These are phyloP conservation scores for Etia nguti DNA, from an alignment of 2,113 vertebrate genomes.

Conservation along the genomic window DNA sequence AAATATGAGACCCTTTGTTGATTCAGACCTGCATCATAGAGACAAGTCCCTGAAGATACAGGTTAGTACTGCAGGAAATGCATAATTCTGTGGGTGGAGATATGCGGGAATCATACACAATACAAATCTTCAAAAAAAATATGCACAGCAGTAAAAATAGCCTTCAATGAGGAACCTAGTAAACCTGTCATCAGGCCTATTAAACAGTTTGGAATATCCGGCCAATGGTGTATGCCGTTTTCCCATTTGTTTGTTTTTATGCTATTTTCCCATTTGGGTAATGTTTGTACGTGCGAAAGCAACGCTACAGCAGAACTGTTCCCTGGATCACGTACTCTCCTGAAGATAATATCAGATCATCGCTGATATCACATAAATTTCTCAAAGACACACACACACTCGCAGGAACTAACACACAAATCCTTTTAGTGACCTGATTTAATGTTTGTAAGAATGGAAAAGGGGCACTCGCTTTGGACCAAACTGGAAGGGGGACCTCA, in stretches of 20 bases:
- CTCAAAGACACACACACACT: background rate
- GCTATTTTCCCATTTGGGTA: background rate
- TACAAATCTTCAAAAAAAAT: slow-evolving; percentile 17
- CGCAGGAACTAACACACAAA: background rate
- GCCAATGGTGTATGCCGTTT: slow-evolving; percentile 8
- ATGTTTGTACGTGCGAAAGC: slow-evolving; percentile 11
- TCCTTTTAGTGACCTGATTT: slow-evolving; percentile 36
- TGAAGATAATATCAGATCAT: background rate
- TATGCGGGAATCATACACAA: slow-evolving; percentile 63
- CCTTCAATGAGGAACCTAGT: slow-evolving; percentile 58
- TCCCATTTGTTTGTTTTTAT: slow-evolving; percentile 14
- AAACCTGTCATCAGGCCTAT: slow-evolving; percentile 67
- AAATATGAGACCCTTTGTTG: slow-evolving; percentile 3
- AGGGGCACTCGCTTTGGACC: background rate
- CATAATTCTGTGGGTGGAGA: slow-evolving; percentile 36
- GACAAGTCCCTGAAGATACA: slow-evolving; percentile 23
- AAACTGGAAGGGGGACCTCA: background rate
- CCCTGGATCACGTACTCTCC: slow-evolving; percentile 26
- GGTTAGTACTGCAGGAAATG: slow-evolving; percentile 46
- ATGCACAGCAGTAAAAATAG: slow-evolving; percentile 59
- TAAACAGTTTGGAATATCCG: slow-evolving; percentile 55
- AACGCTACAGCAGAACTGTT: background rate
- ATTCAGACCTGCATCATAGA: background rate
- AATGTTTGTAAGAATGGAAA: slow-evolving; percentile 19
- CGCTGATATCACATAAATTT: slow-evolving; percentile 2